These are phyloP conservation scores for Stratiomys singularior DNA, from an alignment of 2,888 invertebrate species.

Conservation along the genomic window DNA sequence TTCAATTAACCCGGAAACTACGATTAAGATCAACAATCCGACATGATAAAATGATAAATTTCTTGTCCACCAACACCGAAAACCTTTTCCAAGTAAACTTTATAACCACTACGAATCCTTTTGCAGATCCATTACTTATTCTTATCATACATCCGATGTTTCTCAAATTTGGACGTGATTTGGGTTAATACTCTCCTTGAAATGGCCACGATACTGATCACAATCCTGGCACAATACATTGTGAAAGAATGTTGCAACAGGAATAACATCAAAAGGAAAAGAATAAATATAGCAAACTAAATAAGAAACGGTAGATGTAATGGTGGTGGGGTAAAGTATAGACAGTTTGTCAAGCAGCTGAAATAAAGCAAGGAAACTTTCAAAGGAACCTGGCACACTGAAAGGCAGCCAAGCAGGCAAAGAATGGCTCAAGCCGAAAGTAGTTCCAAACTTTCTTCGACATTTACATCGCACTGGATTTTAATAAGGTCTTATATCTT, in stretches of 20 bases:
- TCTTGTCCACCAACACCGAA: neutral
- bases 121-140: slow-evolving; percentile 18
- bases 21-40: neutral
- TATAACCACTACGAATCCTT: neutral
- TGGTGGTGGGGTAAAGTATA: too few species aligned
- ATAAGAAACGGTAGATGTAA: neutral
- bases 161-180: slow-evolving; percentile 41
- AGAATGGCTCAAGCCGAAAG: neutral
- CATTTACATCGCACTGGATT: slow-evolving; percentile 26
- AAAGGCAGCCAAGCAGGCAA: neutral
- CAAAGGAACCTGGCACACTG: neutral
- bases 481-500: neutral
- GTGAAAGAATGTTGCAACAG: neutral
- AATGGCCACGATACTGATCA: neutral
- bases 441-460: neutral
- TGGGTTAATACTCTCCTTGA: slow-evolving; percentile 22
- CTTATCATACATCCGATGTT: slow-evolving; percentile 33
- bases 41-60: slow-evolving; percentile 26
- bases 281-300: neutral
- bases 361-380: neutral
- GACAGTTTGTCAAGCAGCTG: neutral
- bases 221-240: neutral
- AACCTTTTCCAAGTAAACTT: neutral
- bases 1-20: slow-evolving; percentile 28
- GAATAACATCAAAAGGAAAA: neutral